phyloP scores from a whole-genome alignment of 2,113 vertebrate genomes.

The Brachypteracias leptosomus region DNA sequence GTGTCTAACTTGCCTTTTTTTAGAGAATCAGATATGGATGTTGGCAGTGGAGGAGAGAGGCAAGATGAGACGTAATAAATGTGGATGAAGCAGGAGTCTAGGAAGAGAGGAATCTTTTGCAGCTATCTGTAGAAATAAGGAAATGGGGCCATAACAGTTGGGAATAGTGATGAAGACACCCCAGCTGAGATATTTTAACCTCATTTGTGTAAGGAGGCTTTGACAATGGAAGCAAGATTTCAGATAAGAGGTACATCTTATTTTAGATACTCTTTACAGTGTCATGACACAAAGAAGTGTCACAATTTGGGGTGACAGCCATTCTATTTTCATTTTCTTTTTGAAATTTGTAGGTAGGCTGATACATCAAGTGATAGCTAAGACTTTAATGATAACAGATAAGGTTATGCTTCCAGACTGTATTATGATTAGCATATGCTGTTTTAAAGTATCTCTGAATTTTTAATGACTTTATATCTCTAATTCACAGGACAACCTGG shows the following conservation, averaged over 20 bases:
- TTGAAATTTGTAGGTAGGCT: neutral
- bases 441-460: neutral
- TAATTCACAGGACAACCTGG: neutral
- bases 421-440: neutral
- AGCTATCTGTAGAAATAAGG: neutral
- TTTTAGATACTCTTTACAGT: neutral
- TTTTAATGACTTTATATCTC: neutral
- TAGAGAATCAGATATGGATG: neutral
- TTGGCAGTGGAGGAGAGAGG: neutral
- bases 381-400: neutral
- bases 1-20: neutral
- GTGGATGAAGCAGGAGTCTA: neutral
- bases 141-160: neutral
- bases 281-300: neutral
- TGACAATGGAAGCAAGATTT: neutral
- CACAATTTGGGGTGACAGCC: neutral
- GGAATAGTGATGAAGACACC: neutral
- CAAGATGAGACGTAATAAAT: neutral
- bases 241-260: neutral
- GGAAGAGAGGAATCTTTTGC: neutral
- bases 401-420: neutral
- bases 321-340: neutral
- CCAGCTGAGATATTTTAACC: neutral
- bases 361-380: neutral
- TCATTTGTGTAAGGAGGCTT: neutral